Conservation (phyloP, 2,888 invertebrate genomes). For the Agrotis puta region DNA sequence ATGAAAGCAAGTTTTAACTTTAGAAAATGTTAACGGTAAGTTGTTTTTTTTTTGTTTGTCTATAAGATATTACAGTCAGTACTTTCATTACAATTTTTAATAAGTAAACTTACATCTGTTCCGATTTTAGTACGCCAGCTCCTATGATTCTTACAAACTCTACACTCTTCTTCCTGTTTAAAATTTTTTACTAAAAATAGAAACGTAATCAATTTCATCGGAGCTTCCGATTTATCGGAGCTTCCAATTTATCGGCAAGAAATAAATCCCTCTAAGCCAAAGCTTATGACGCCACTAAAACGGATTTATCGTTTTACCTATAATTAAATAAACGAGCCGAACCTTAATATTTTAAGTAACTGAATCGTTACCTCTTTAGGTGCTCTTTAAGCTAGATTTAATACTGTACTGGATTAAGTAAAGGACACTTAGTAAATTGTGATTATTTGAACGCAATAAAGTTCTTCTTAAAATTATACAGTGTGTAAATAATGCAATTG, state of each 20-base stretch:
- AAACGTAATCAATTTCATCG: constrained; percentile 24
- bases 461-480: too few relatives aligned
- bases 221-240: constrained; percentile 36
- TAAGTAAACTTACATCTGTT: too few relatives aligned
- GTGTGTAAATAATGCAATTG: too few relatives aligned
- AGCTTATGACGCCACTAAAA: constrained; percentile 42
- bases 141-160: too few relatives aligned
- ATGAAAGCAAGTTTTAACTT: neutral
- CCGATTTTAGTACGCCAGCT: too few relatives aligned
- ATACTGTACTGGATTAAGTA: neutral
- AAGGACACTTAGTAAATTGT: neutral
- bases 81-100: too few relatives aligned
- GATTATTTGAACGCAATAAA: neutral
- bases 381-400: constrained; percentile 3
- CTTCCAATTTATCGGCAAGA: constrained; percentile 36
- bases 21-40: constrained; percentile 9
- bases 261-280: constrained; percentile 40
- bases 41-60: neutral
- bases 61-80: too few relatives aligned
- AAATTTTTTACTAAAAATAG: neutral
- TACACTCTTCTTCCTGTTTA: neutral
- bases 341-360: constrained; percentile 44
- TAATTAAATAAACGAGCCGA: constrained; percentile 50
- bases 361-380: constrained; percentile 5
- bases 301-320: constrained; percentile 49